Conservation (phyloP, 2,113 vertebrate species). For the Pteruthius melanotis region DNA sequence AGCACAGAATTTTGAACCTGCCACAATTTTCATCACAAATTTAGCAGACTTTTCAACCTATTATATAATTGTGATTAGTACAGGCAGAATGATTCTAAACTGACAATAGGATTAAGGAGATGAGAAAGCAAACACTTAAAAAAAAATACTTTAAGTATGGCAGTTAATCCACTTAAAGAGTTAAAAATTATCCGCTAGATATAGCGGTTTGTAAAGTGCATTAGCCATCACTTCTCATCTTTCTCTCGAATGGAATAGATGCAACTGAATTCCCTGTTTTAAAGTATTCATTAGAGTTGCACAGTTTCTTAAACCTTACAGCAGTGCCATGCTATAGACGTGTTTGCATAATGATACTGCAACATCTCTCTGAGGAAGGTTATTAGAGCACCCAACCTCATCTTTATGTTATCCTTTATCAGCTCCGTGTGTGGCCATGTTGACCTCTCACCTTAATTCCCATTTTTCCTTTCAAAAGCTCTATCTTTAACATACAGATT, state of each 20-base stretch:
- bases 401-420: not conserved
- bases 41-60: not conserved
- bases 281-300: slow-evolving; percentile 43
- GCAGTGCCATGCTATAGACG: not conserved
- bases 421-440: not conserved
- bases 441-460: slow-evolving; percentile 62
- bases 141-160: not conserved
- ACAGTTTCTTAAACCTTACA: slow-evolving; percentile 6
- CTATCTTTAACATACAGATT: not conserved
- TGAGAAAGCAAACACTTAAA: not conserved
- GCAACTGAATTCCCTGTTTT: slow-evolving; percentile 28
- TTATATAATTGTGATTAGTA: not conserved
- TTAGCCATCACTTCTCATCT: slow-evolving; percentile 34
- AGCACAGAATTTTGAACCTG: not conserved
- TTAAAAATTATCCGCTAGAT: slow-evolving; percentile 12
- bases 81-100: not conserved
- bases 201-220: not conserved
- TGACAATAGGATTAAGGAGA: not conserved
- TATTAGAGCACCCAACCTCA: not conserved
- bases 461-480: slow-evolving; percentile 8
- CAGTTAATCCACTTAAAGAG: slow-evolving; percentile 30
- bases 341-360: slow-evolving; percentile 19
- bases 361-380: not conserved
- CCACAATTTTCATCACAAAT: not conserved
- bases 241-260: not conserved